A percentile compares a stretch with the other conserved stretches of the same genome.
These are phyloP conservation scores for Callinectes sapidus DNA, from an alignment of 2,888 invertebrate genomes.

Conservation along the genomic window DNA sequence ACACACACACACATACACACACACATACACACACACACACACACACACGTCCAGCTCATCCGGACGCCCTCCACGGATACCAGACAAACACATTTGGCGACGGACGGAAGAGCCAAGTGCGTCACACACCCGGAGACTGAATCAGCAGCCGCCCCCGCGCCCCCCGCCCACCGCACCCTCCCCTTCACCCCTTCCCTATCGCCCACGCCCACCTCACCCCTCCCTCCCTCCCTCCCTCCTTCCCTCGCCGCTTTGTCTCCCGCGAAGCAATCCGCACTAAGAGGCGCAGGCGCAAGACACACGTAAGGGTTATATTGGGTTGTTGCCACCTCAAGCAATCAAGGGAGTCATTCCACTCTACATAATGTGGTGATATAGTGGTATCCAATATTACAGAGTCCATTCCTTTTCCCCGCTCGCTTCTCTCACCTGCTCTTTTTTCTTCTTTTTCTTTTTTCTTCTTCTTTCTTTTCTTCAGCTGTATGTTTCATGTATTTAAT, in stretches of 20 bases:
- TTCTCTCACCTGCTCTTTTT: no score
- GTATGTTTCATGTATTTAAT: no score
- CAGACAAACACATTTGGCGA: conserved; percentile 4
- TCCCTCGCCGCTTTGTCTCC: neutral
- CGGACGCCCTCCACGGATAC: neutral
- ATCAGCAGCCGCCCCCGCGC: conserved; percentile 22
- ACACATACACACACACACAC: conserved; percentile 36
- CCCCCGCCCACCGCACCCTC: conserved; percentile 6
- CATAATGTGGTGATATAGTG: neutral
- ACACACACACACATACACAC: conserved; percentile 20
- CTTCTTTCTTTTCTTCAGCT: no score
- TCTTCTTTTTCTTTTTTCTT: no score
- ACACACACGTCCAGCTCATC: conserved; percentile 19
- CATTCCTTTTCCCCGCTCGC: neutral
- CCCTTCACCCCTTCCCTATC: neutral
- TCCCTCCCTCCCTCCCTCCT: neutral
- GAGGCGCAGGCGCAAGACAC: neutral
- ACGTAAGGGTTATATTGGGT: conserved; percentile 10
- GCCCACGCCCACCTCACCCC: neutral
- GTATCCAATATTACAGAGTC: neutral
- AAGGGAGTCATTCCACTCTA: neutral
- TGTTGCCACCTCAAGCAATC: neutral
- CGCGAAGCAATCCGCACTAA: conserved; percentile 9
- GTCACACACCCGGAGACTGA: conserved; percentile 4
- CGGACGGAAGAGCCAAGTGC: conserved; percentile 33